Evolutionary conservation across 2,797 vertebrate genomes (phyloP), one percentile per base, ranked within the genome.

Genomic region (Acipenser oxyrinchus): DNA sequence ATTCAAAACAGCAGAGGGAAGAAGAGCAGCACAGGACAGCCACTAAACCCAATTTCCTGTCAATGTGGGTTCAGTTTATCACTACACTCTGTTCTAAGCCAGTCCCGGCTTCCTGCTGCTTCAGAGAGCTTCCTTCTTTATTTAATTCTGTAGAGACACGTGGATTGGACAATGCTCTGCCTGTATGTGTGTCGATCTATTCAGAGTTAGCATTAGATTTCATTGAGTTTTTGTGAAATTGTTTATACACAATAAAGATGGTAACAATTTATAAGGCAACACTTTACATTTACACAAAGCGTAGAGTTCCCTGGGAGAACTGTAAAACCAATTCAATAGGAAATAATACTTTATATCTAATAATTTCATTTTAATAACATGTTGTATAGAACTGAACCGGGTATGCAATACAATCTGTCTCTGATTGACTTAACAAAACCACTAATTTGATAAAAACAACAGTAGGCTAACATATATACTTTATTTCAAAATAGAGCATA

Each of bases 11-110:
- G 62, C 66, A 63, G 73, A 1, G 64, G 53, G 10, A 60, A 51
- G 63, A 13, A 60, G 63, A 69, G 58, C 67, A 7, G 6, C 55
- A 69, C 69, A 72, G 68, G 78, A 55, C 70, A 74, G 71, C 74
- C 76, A 58, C 10, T 48, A 70, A 81, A 59, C 63, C 65, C 72
- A 73, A 73, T 72, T 90, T 89, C 79, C 82, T 82, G 75, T 75
- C 71, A 68, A 63, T 71, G 70, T 78, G 78, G 71, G 73, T 83
- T 71, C 68, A 63, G 57, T 74, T 74, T 67, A 69, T 75, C 78
- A 76, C 74, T 79, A 76, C 73, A 65, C 65, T 72, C 79, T 89
- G 84, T 84, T 86, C 79, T 81, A 78, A 82, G 73, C 69, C 69
- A 53, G 55, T 65, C 62, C 55, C 37, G 69, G 69, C 78, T 80